Evolutionary conservation across 2,888 invertebrate genomes (phyloP).

Genomic region (Eupithecia inturbata): DNA sequence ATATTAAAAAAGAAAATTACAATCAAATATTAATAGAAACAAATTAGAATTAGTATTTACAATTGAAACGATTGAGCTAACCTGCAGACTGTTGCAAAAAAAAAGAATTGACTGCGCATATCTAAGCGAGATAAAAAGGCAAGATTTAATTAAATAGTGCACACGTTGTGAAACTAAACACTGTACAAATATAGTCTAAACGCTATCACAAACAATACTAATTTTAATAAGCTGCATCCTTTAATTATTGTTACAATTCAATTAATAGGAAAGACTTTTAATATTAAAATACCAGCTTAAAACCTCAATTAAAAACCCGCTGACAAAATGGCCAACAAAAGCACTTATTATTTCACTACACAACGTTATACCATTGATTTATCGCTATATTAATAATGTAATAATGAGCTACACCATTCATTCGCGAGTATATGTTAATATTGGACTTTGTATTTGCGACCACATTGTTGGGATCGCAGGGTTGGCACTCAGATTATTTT

Average conservation of each 20-base stretch:
- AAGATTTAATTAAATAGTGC: neutral
- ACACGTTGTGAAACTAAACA: neutral
- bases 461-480: slow-evolving; percentile 24
- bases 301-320: neutral
- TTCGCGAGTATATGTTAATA: slow-evolving; percentile 36
- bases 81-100: too few species aligned
- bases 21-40: too few species aligned
- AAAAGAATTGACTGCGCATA: neutral
- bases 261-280: neutral
- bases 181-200: neutral
- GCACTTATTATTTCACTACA: slow-evolving; percentile 21
- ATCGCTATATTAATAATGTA: slow-evolving; percentile 50
- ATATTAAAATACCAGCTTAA: neutral
- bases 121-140: neutral
- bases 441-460: slow-evolving; percentile 34
- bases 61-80: too few species aligned
- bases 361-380: slow-evolving; percentile 27
- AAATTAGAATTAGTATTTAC: too few species aligned
- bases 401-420: slow-evolving; percentile 51
- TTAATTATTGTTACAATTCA: neutral
- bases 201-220: neutral
- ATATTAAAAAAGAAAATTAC: too few species aligned
- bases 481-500: neutral
- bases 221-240: neutral
- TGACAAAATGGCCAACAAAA: slow-evolving; percentile 15